Evolutionary conservation across 2,113 vertebrate genomes (phyloP).

Genomic region (Hydrochoerus hydrochaeris): DNA sequence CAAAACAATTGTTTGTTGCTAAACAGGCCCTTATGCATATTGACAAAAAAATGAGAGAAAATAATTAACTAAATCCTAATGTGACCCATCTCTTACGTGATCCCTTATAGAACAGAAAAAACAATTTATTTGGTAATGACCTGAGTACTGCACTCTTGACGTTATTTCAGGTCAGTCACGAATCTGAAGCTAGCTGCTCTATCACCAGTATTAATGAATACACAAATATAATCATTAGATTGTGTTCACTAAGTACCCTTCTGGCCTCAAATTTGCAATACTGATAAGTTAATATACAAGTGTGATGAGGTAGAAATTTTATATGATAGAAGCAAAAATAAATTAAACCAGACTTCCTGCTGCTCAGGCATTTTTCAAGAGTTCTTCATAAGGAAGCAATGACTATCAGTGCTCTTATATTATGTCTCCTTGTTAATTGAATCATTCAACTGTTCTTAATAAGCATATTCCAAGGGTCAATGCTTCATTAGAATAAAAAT

Average conservation of each 20-base stretch:
- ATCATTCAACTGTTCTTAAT: not conserved
- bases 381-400: slow-evolving; percentile 51
- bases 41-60: slow-evolving; percentile 35
- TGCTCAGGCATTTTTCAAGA: slow-evolving; percentile 50
- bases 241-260: slow-evolving; percentile 21
- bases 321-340: slow-evolving; percentile 44
- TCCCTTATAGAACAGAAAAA: slow-evolving; percentile 40
- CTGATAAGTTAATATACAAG: slow-evolving; percentile 40
- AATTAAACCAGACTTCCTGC: slow-evolving; percentile 62
- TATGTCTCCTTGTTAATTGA: slow-evolving; percentile 8
- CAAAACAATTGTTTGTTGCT: not conserved
- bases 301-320: slow-evolving; percentile 61
- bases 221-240: slow-evolving; percentile 44
- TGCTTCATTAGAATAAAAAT: slow-evolving; percentile 39
- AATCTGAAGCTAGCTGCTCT: not conserved
- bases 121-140: slow-evolving; percentile 43
- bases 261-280: slow-evolving; percentile 36
- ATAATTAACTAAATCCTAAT: slow-evolving; percentile 41
- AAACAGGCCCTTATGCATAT: not conserved
- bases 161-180: not conserved
- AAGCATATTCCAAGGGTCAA: not conserved
- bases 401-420: not conserved
- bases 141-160: not conserved
- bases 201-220: not conserved
- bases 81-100: not conserved